Evolutionary conservation across 1,140 invertebrate species (phyloP).

Genomic region (Lordiphosa clarofinis): DNA sequence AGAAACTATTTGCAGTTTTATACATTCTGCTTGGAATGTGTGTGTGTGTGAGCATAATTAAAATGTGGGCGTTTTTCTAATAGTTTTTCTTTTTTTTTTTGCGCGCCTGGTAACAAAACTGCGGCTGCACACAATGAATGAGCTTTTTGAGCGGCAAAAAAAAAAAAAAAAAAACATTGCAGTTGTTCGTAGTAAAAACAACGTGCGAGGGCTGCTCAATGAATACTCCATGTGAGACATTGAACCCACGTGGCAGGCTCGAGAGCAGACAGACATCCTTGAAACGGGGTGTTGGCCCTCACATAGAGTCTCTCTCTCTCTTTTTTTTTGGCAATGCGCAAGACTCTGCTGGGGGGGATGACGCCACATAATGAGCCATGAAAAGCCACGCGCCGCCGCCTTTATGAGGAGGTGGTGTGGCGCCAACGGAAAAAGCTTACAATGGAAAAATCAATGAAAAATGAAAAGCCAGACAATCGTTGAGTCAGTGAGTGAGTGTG

Average conservation of each 20-base stretch:
- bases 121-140: constrained; percentile 12
- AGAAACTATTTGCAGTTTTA: no score
- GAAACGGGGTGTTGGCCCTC: constrained; percentile 51
- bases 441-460: constrained; percentile 43
- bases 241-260: constrained; percentile 39
- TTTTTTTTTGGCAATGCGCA: constrained; percentile 47
- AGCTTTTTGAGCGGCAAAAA: constrained; percentile 46
- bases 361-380: constrained; percentile 47
- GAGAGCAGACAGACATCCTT: constrained; percentile 69
- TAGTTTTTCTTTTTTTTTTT: constrained; percentile 27
- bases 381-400: constrained; percentile 51
- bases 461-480: constrained; percentile 22
- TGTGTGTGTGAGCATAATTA: constrained; percentile 18
- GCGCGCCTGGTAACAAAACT: constrained; percentile 12
- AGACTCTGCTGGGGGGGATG: constrained; percentile 40
- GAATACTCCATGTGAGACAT: background rate
- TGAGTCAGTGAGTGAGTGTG: constrained; percentile 9
- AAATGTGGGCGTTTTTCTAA: constrained; percentile 51
- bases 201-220: constrained; percentile 27
- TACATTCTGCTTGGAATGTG: background rate
- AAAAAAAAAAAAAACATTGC: no score
- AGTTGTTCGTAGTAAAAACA: background rate
- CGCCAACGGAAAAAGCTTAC: background rate
- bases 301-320: constrained; percentile 2
- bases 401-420: constrained; percentile 6